Base-by-base conservation (phyloP, 2,113 vertebrate species). In the Anthoscopus minutus region DNA sequence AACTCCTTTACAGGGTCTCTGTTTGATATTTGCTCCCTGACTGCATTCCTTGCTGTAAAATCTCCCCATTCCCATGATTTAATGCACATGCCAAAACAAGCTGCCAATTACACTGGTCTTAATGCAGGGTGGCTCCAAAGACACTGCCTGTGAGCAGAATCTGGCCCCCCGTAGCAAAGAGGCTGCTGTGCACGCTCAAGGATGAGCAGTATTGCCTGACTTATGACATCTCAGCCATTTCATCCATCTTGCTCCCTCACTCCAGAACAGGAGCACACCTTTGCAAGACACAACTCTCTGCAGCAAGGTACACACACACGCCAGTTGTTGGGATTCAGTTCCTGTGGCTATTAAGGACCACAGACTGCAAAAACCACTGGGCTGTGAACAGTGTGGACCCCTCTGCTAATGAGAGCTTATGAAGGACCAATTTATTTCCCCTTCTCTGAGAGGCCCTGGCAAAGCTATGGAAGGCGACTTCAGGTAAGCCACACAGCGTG, bases 231-330 rank as follows among this genome's bases (percentile, higher is more conserved):
- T 89, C 62, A 38, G 65, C 19, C 45, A 35, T 72, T 79, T 79
- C 21, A 56, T 42, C 81, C 42, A 40, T 40, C 62, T 76, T 25
- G 11, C 10, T 86, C 28, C n/a, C 25, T 65, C 5, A 2, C 15
- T 69, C 30, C 47, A 71, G 42, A 81, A 60, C 44, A 57, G 76
- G 8, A 72, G 25, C 28, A 61, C 44, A 58, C 13, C 14, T 67
- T 24, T 40, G 23, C 62, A 80, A 77, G 47, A 11, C 42, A 14
- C 2, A 3, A 1, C 15, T 56, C 38, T 76, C 48, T 87, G 69
- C 57, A 71, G 53, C 2, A 1, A 51, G 57, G 42, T 78, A 57
- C 76, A 37, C 54, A 37, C 16, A 24, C 1, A 0, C 1, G 0
- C 53, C 45, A 30, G 27, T 15, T 15, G 11, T 11, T 57, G n/a